Base-by-base conservation (phyloP, 2,888 invertebrate genomes). In the Thalpophila matura region DNA sequence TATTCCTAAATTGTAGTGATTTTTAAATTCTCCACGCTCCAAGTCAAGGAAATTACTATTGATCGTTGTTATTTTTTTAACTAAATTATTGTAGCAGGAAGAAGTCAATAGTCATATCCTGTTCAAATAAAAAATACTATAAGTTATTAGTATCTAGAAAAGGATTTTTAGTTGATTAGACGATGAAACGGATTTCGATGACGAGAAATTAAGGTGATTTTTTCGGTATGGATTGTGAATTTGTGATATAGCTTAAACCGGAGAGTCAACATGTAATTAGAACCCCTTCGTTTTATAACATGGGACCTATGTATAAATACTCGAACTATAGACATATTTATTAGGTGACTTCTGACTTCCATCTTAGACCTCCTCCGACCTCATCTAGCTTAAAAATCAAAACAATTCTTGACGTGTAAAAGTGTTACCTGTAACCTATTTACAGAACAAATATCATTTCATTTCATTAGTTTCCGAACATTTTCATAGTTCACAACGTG, bases 1-100 rank as follows among this genome's bases (percentile, higher is more conserved):
- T 64, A 60, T 55, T 55, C 55, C 59, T 64, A 79, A 77, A 79
- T 77, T 79, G 79, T 75, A 37, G 79, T 75, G 76, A 72, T 77
- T 77, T 77, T 69, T 60, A 43, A 43, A 77, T 77, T 75, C 66
- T 69, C 79, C 64, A 79, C 77, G 72, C 69, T 69, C 60, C 55
- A 37, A 38, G 38, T 29, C 51, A 26, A 59, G 45, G 47, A 59
- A 63, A 79, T 77, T 74, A 64, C 18, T 33, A 29, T 58, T 33
- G 51, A 63, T 51, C 37, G 60, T 31, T 31, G 29, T 18, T 65
- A 57, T 55, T 55, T 65, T 59, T 55, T 55, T 53, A 46, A 45
- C 43, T 24, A 37, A 49, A 59, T 59, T 51, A 37, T 62, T 20
- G 55, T 51, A 60, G 46, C 49, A 72, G 57, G 47, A 60, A 57